Evolutionary conservation across 2,888 invertebrate genomes (phyloP).

Genomic region (Scotopteryx bipunctaria): DNA sequence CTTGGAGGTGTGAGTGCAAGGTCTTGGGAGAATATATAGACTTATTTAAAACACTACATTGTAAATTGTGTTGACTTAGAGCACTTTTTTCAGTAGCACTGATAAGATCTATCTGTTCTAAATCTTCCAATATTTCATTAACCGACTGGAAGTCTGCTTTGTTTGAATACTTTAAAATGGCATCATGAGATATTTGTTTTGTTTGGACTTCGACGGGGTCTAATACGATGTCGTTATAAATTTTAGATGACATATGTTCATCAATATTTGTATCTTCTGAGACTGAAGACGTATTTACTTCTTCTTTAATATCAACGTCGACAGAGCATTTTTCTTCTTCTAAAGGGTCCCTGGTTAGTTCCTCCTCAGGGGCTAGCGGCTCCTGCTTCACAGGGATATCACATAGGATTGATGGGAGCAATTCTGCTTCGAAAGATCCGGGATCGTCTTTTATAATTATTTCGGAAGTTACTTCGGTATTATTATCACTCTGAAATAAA

Average conservation of each 20-base stretch:
- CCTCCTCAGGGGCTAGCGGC: not conserved
- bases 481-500: slow-evolving; percentile 1
- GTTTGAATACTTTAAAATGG: not conserved
- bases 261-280: too few species aligned
- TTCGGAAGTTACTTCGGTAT: not conserved
- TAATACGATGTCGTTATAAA: too few species aligned
- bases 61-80: not conserved
- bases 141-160: not conserved
- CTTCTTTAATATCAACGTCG: not conserved
- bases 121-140: slow-evolving; percentile 2
- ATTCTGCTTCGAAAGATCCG: not conserved
- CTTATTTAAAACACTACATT: not conserved
- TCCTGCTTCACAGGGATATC: slow-evolving; percentile 1
- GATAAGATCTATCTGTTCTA: not conserved
- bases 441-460: slow-evolving; percentile 4
- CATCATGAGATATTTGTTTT: not conserved
- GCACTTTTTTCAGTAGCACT: not conserved
- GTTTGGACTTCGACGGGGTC: too few species aligned
- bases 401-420: not conserved
- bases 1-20: not conserved
- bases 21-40: not conserved
- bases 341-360: too few species aligned
- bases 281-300: too few species aligned
- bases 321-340: not conserved
- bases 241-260: too few species aligned